phyloP scores from a whole-genome alignment of 2,797 vertebrate species.

The Vireo griseus region DNA sequence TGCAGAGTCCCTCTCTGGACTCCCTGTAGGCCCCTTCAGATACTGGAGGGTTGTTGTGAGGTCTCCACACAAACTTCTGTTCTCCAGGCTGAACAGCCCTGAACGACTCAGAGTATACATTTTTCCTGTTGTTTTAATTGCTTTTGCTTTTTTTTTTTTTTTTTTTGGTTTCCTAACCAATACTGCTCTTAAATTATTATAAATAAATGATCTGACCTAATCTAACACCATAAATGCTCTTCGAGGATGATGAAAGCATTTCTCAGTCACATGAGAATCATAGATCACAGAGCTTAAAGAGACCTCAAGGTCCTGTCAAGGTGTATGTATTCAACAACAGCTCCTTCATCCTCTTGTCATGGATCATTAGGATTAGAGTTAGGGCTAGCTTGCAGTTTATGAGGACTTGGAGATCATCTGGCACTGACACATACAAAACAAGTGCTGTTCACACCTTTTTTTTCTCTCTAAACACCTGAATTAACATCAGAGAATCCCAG shows the following conservation, averaged over 20 bases:
- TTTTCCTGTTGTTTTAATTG: not conserved
- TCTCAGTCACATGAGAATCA: not conserved
- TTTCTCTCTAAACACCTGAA: not conserved
- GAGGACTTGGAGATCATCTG: not conserved
- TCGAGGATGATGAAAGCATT: not conserved
- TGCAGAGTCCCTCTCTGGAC: not conserved
- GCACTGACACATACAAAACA: not conserved
- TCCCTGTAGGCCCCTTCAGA: not conserved
- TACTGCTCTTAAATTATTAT: not conserved
- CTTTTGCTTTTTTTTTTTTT: not conserved
- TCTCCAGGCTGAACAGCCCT: not conserved
- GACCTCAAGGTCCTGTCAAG: not conserved
- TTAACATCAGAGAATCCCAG: not conserved
- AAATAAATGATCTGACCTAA: not conserved
- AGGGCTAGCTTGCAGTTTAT: not conserved
- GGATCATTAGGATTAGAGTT: not conserved
- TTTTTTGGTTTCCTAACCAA: not conserved
- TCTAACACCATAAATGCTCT: not conserved
- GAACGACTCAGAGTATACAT: accelerated
- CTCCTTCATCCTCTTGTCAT: not conserved
- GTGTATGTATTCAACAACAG: not conserved
- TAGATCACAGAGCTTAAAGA: not conserved
- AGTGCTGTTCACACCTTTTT: accelerated
- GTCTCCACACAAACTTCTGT: not conserved
- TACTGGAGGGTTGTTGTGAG: not conserved